phyloP scores from a whole-genome alignment of 2,113 vertebrate species.

The Prinia subflava region DNA sequence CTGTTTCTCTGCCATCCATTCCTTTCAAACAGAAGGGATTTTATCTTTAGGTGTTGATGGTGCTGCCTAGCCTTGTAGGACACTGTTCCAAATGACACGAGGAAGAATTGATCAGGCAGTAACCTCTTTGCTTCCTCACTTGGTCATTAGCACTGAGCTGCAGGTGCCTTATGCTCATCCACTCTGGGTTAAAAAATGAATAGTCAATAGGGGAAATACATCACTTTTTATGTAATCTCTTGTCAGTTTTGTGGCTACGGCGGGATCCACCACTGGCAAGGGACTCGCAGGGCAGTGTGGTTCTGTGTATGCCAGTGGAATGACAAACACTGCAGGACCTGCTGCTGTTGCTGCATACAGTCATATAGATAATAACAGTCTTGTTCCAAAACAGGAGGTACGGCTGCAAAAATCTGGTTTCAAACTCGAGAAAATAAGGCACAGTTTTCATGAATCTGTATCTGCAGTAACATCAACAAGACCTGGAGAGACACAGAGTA shows the following conservation, averaged over 20 bases:
- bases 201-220: neutral
- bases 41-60: neutral
- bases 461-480: neutral
- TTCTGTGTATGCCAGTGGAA: accelerated
- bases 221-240: neutral
- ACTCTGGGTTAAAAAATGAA: neutral
- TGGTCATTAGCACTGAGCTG: neutral
- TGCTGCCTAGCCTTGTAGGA: neutral
- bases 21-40: neutral
- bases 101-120: neutral
- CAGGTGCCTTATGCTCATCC: neutral
- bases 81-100: accelerated
- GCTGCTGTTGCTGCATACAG: neutral
- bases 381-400: neutral
- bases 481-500: neutral
- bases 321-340: neutral
- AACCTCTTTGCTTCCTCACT: neutral
- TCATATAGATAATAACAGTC: too few relatives aligned
- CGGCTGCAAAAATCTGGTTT: neutral
- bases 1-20: neutral
- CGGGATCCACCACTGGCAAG: neutral
- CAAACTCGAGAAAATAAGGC: neutral
- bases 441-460: neutral
- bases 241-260: neutral
- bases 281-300: neutral